Percentiles rank a stretch among this genome's conserved stretches.
These are phyloP conservation scores for Hephaestus fuliginosus DNA, from an alignment of 2,797 vertebrate species.

Conservation along the genomic window DNA sequence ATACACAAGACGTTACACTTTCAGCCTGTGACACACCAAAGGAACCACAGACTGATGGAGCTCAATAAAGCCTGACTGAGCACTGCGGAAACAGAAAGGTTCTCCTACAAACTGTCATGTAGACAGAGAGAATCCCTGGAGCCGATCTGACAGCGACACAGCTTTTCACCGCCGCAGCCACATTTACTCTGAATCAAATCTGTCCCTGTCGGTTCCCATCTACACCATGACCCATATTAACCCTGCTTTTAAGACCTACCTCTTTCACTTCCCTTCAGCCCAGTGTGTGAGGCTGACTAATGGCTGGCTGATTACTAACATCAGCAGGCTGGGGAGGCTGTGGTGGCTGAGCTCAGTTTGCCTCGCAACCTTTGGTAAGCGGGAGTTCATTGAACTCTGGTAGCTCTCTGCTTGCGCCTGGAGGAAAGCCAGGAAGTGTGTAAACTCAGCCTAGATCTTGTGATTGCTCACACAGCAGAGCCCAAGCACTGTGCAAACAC, in stretches of 20 bases:
- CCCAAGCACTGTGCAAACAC: slow-evolving; percentile 61
- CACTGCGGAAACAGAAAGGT: not conserved
- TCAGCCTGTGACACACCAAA: not conserved
- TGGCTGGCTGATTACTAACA: slow-evolving; percentile 35
- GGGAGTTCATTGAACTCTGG: slow-evolving; percentile 76
- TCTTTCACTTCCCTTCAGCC: slow-evolving; percentile 38
- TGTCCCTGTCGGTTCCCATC: slow-evolving; percentile 14
- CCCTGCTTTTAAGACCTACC: slow-evolving; percentile 4
- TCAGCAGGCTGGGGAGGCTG: slow-evolving; percentile 28
- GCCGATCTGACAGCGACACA: not conserved
- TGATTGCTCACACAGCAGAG: slow-evolving; percentile 59
- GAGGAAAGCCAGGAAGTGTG: slow-evolving; percentile 64
- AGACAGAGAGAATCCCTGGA: slow-evolving; percentile 1
- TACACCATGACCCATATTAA: slow-evolving; percentile 37
- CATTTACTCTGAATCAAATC: slow-evolving; percentile 27
- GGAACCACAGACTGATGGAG: not conserved
- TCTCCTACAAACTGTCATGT: not conserved
- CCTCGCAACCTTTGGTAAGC: slow-evolving; percentile 52
- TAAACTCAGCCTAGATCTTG: slow-evolving; percentile 67
- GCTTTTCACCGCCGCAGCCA: not conserved
- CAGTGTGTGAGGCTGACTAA: slow-evolving; percentile 18
- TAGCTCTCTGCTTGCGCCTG: slow-evolving; percentile 60
- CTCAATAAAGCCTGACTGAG: not conserved
- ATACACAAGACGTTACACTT: not conserved
- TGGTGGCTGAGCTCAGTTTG: slow-evolving; percentile 25